Evolutionary conservation across 2,888 invertebrate species (phyloP).

Genomic region (Seladonia tumulorum): DNA sequence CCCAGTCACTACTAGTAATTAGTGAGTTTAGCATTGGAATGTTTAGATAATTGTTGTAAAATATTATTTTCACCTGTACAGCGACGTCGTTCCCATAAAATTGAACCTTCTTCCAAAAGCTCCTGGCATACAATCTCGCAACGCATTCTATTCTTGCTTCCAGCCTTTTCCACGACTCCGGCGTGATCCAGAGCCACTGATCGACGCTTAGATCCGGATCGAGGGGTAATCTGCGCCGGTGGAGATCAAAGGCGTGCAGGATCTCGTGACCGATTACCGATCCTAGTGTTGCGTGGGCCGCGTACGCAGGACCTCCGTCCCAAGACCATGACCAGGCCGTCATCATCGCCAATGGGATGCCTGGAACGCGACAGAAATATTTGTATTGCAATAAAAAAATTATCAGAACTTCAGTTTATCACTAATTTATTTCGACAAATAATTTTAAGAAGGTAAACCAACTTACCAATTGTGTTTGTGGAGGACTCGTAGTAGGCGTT

Average conservation of each 20-base stretch:
- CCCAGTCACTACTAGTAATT: too few species aligned
- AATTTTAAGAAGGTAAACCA: neutral
- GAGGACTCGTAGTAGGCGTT: constrained; percentile 85
- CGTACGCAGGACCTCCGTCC: constrained; percentile 84
- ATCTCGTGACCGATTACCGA: constrained; percentile 85
- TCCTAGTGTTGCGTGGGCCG: constrained; percentile 85
- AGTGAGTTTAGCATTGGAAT: too few species aligned
- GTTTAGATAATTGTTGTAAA: too few species aligned
- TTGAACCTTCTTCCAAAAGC: constrained; percentile 83
- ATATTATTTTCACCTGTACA: constrained; percentile 81
- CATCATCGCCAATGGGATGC: constrained; percentile 85
- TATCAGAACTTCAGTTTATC: too few species aligned
- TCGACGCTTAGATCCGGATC: constrained; percentile 79
- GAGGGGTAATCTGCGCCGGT: constrained; percentile 78
- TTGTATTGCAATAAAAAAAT: too few species aligned
- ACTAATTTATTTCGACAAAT: too few species aligned
- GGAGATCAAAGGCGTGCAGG: constrained; percentile 85
- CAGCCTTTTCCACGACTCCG: constrained; percentile 83
- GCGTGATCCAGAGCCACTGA: constrained; percentile 83
- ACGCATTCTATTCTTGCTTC: constrained; percentile 84
- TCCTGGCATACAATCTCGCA: constrained; percentile 83
- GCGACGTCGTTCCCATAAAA: constrained; percentile 84
- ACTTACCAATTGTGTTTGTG: constrained; percentile 85
- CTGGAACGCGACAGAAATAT: constrained; percentile 67
- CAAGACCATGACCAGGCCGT: constrained; percentile 85